A percentile compares a stretch with the other conserved stretches of the same genome.
Evolutionary conservation across 2,797 vertebrate genomes (phyloP).

Genomic region (Cygnus olor): DNA sequence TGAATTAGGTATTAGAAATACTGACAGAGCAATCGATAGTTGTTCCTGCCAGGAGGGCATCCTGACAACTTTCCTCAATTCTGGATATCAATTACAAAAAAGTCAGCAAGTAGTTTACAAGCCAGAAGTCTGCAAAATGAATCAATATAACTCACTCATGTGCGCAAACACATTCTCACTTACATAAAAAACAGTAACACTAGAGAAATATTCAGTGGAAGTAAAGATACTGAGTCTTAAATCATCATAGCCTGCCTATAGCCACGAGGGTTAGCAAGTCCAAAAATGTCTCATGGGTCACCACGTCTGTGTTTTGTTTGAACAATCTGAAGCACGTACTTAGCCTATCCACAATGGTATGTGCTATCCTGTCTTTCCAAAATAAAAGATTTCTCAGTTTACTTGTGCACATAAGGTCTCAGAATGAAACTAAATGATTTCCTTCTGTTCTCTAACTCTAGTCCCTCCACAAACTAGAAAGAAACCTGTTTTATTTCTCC

Average conservation of each 20-base stretch:
- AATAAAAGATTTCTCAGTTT: background rate
- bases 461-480: background rate
- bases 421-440: background rate
- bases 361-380: background rate
- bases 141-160: background rate
- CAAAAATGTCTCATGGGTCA: background rate
- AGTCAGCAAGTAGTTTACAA: background rate
- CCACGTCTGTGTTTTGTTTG: background rate
- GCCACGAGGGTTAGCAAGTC: background rate
- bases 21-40: background rate
- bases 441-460: background rate
- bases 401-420: background rate
- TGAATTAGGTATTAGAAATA: background rate
- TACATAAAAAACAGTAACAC: background rate
- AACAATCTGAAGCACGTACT: background rate
- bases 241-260: background rate
- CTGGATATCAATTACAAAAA: background rate
- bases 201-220: background rate
- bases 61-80: background rate
- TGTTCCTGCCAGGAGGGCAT: background rate
- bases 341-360: background rate
- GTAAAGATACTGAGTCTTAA: background rate
- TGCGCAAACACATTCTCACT: background rate
- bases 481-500: background rate
- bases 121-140: background rate